Evolutionary conservation across 2,113 vertebrate genomes (phyloP).

Genomic region (Catharus fuscescens): DNA sequence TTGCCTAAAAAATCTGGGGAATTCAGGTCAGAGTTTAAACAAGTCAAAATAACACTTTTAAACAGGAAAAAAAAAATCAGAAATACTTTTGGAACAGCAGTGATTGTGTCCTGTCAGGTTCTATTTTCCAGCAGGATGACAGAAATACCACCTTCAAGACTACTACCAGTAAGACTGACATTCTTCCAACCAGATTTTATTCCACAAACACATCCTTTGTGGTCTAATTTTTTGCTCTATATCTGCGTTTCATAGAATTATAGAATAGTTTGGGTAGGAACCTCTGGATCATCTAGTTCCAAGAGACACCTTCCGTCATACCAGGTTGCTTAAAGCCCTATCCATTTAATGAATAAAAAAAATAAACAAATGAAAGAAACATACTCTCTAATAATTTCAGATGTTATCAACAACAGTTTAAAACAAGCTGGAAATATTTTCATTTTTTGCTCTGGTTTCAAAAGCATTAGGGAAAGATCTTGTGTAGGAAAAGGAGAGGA

Average conservation of each 20-base stretch:
- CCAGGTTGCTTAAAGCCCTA: neutral
- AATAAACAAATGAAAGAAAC: neutral
- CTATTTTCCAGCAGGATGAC: neutral
- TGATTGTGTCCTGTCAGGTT: neutral
- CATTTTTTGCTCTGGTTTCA: neutral
- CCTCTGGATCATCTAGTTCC: neutral
- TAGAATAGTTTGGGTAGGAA: neutral
- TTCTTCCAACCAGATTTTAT: neutral
- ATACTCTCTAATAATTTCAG: neutral
- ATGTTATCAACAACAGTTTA: neutral
- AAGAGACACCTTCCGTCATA: neutral
- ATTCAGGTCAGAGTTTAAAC: neutral
- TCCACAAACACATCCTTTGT: neutral
- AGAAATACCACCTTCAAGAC: neutral
- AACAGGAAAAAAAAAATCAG: neutral
- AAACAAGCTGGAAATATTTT: constrained; percentile 8
- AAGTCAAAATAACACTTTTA: neutral
- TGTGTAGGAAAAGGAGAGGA: neutral
- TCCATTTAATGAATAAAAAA: neutral
- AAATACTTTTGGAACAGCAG: neutral
- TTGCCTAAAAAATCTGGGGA: neutral
- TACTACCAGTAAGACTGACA: neutral
- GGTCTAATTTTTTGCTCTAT: neutral
- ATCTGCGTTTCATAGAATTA: neutral
- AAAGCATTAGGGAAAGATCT: neutral